Evolutionary conservation across 2,113 vertebrate genomes (phyloP), one percentile per base, ranked within the genome.

Genomic region (Saguinus imperator): DNA sequence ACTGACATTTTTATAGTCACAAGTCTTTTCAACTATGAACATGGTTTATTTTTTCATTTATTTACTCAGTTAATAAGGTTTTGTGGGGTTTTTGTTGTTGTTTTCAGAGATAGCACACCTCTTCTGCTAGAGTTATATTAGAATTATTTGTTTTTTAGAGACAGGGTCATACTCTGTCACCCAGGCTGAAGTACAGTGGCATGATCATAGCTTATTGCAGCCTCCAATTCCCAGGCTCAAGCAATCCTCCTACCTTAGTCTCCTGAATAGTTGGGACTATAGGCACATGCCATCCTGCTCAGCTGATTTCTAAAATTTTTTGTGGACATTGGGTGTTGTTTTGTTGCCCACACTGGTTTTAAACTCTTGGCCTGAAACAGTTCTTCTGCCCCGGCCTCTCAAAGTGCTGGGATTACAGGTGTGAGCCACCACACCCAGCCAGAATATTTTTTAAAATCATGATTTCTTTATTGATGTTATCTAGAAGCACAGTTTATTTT

Each of bases 61-160:
- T 16, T 72, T 77, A 82, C 66, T 88, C 25, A 77, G 57, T 87
- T 92, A 57, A n/a, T 85, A 61, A 40, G 72, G 55, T 89, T 94
- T 76, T 64, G n/a, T 66, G 43, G 32, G 64, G 25, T 58, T 58
- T 23, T 17, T 18, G 35, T 66, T 66, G 35, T 66, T 68, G 32
- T 68, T 68, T 23, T 58, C 52, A 70, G 82, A 79, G 2, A 43
- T 29, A 10, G 87, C 57, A 88, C 76, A 81, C 5, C 12, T 86
- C n/a, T 68, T 88, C 91, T 79, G 35, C 96, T 94, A 92, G 48
- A 95, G 73, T 91, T 94, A 66, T 81, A 76, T 87, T 89, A 55
- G 35, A 84, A 79, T 93, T 64, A 64, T 13, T 64, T 64, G 27
- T 5, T 64, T 64, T 64, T 64, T 29, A 32, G 61, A 64, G 27